These are phyloP conservation scores for Scrobipalpa costella DNA, from an alignment of 2,888 invertebrate species.

Conservation along the genomic window DNA sequence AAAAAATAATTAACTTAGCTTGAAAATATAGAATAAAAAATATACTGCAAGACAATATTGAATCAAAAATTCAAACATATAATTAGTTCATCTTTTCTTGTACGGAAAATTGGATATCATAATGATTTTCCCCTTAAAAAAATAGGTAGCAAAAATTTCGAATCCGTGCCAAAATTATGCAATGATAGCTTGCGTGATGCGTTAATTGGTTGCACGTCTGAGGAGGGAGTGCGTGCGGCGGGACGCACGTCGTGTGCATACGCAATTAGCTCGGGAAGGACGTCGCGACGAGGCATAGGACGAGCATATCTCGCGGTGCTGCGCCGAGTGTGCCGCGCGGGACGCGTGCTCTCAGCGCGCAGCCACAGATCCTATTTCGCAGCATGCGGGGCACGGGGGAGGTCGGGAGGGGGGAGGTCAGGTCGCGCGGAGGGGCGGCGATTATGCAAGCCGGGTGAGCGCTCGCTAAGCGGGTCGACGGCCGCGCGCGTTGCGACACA, in stretches of 20 bases:
- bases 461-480: constrained; percentile 86
- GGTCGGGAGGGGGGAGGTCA: constrained; percentile 38
- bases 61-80: too few relatives aligned
- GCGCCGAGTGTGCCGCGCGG: too few relatives aligned
- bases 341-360: constrained; percentile 39
- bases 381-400: constrained; percentile 36
- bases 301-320: constrained; percentile 1
- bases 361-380: constrained; percentile 71
- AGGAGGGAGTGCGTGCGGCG: constrained; percentile 32
- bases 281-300: constrained; percentile 43
- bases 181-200: constrained; percentile 33
- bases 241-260: constrained; percentile 53
- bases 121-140: background rate
- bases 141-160: constrained; percentile 36
- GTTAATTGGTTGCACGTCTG: constrained; percentile 34
- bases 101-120: background rate
- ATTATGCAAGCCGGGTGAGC: constrained; percentile 82
- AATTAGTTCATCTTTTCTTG: too few relatives aligned
- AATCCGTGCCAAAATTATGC: constrained; percentile 37
- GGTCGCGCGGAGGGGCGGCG: constrained; percentile 58
- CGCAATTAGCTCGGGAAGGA: constrained; percentile 70
- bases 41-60: too few relatives aligned
- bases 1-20: too few relatives aligned
- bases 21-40: too few relatives aligned
- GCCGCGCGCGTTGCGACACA: constrained; percentile 70